Conservation (phyloP, 1,140 invertebrate species). For the Hypothenemus hampei region DNA sequence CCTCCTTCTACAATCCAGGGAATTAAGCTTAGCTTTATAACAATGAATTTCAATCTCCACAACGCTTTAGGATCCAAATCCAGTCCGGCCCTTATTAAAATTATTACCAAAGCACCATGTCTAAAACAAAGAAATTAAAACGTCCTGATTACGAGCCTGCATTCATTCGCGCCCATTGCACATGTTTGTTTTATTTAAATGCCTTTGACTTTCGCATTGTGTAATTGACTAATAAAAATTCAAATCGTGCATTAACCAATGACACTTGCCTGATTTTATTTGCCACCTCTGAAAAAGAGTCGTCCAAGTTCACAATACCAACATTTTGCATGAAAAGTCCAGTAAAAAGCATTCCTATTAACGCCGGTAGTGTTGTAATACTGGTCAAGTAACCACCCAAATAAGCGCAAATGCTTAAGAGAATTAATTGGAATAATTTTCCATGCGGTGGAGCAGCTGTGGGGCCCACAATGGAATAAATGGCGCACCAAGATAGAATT, state of each 20-base stretch:
- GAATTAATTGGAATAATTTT: slow-evolving; percentile 72
- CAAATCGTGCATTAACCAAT: too few relatives aligned
- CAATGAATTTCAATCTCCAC: slow-evolving; percentile 69
- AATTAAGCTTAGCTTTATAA: slow-evolving; percentile 75
- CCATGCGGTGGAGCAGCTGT: slow-evolving; percentile 69
- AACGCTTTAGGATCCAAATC: slow-evolving; percentile 84
- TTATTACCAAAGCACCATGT: slow-evolving; percentile 86
- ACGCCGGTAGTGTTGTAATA: slow-evolving; percentile 71
- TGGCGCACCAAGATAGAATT: slow-evolving; percentile 67
- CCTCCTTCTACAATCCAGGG: slow-evolving; percentile 82
- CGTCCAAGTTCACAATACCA: slow-evolving; percentile 64
- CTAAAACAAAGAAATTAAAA: too few relatives aligned
- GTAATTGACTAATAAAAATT: too few relatives aligned
- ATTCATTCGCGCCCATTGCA: too few relatives aligned
- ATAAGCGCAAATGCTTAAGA: slow-evolving; percentile 68
- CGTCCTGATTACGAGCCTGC: too few relatives aligned
- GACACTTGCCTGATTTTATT: slow-evolving; percentile 61
- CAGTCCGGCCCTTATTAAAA: slow-evolving; percentile 87
- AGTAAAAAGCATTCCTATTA: slow-evolving; percentile 84
- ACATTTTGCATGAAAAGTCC: slow-evolving; percentile 74
- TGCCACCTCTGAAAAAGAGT: slow-evolving; percentile 56
- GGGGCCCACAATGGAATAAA: slow-evolving; percentile 51
- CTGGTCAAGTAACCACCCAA: slow-evolving; percentile 75
- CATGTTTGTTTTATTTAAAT: too few relatives aligned
- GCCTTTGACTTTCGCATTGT: too few relatives aligned